phyloP scores from a whole-genome alignment of 2,113 vertebrate species.

The Sapayoa aenigma region DNA sequence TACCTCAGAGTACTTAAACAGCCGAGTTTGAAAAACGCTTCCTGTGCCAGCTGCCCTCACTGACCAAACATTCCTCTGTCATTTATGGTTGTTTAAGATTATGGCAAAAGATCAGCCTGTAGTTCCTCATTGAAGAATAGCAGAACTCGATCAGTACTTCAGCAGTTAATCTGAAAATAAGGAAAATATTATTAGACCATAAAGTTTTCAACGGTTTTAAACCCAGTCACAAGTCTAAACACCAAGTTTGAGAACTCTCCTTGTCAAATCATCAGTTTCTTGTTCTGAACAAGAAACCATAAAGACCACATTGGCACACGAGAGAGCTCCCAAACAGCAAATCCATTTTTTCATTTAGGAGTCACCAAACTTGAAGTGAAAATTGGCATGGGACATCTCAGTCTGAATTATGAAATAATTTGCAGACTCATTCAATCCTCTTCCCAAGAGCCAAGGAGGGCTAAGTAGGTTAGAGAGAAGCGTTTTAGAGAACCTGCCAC shows the following conservation, averaged over 20 bases:
- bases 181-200: constrained; percentile 42
- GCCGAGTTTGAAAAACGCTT: constrained; percentile 87
- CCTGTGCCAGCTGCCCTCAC: constrained; percentile 90
- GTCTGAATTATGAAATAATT: neutral
- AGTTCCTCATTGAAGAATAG: constrained; percentile 99
- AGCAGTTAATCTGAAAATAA: constrained; percentile 82
- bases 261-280: neutral
- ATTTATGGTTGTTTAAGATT: constrained; percentile 99
- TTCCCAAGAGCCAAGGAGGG: neutral
- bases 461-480: neutral
- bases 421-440: neutral
- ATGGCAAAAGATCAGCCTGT: constrained; percentile 99
- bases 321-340: neutral
- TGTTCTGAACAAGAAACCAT: neutral
- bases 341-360: neutral
- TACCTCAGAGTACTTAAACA: constrained; percentile 94
- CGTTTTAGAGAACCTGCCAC: neutral
- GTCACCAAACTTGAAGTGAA: neutral
- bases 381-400: neutral
- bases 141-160: constrained; percentile 96
- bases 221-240: neutral
- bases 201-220: neutral
- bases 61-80: constrained; percentile 85
- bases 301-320: neutral
- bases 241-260: neutral